Conservation (phyloP, 2,888 invertebrate genomes). For the Ditylenchus weischeri region DNA sequence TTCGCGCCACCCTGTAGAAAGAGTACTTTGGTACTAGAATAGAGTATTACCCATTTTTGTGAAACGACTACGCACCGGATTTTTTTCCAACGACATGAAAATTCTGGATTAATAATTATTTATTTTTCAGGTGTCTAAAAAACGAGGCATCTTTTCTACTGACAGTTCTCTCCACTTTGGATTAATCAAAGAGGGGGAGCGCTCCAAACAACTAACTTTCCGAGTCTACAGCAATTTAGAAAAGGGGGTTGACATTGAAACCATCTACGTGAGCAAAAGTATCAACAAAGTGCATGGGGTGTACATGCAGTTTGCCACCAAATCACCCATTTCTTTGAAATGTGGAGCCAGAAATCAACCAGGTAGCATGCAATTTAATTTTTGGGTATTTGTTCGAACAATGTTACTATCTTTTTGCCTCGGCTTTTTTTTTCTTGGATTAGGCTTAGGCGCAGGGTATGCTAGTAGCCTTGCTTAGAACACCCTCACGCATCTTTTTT, state of each 20-base stretch:
- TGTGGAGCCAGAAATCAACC: constrained; percentile 29
- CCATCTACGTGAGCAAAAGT: constrained; percentile 47
- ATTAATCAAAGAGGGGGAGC: constrained; percentile 71
- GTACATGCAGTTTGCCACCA: constrained; percentile 52
- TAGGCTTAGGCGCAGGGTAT: no score
- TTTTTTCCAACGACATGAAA: no score
- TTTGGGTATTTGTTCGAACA: neutral
- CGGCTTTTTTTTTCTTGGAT: no score
- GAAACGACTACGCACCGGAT: no score
- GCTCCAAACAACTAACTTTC: constrained; percentile 66
- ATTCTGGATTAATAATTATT: no score
- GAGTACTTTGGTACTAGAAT: no score
- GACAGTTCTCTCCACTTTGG: constrained; percentile 79
- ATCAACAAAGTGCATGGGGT: constrained; percentile 39
- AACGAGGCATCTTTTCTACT: constrained; percentile 74
- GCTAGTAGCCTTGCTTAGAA: no score
- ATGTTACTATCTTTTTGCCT: no score
- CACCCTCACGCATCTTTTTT: no score
- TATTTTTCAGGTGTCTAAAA: constrained; percentile 45
- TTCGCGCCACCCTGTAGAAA: no score
- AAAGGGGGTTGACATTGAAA: constrained; percentile 69
- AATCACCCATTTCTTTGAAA: constrained; percentile 50
- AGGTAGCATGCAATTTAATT: constrained; percentile 15
- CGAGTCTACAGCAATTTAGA: constrained; percentile 70
- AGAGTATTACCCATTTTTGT: no score